Evolutionary conservation across 2,797 vertebrate species (phyloP), one percentile per base, ranked within the genome.

Genomic region (Acropternis orthonyx): DNA sequence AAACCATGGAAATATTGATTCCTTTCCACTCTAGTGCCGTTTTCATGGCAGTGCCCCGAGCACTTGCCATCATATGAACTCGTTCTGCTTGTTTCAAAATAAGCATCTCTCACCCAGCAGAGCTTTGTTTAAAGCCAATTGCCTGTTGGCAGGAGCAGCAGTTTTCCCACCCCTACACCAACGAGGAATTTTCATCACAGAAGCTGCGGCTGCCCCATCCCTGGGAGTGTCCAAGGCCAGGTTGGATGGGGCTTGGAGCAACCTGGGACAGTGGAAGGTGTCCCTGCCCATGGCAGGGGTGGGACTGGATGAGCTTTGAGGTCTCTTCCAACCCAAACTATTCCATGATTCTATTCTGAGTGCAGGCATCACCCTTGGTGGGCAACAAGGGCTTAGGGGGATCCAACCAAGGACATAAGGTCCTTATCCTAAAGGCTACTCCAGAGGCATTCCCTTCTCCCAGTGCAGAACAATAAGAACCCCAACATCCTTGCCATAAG

Each of bases 41-140:
- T 1, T 13, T 27, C 27, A 51, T 27, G 48, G n/a, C 68, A 22
- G 22, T 12, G 27, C 14, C 32, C 39, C 4, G 32, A 36, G 8
- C 0, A 2, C 32, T 1, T 17, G 46, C n/a, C 12, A 1, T 41
- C 15, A 3, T 1, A 5, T 2, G 32, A 41, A 12, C 34, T 28
- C 20, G 5, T 26, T n/a, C 9, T 21, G 28, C 71, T 73, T 11
- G 1, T 37, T 66, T 37, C 4, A 2, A 52, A 37, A n/a, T 4
- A 3, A 59, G 24, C 36, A 3, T 20, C 37, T 61, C 36, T 78
- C 30, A 3, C 3, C 7, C 26, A 5, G 13, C 41, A 7, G 44
- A n/a, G 43, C 24, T 56, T 37, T 8, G 12, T 18, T 52, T 9
- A 27, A 48, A 36, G 34, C 39, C 54, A 12, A 0, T 2, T 20